A percentile compares a stretch with the other conserved stretches of the same genome.
These are phyloP conservation scores for Erinaceus europaeus DNA, from an alignment of 2,113 vertebrate species.

Conservation along the genomic window DNA sequence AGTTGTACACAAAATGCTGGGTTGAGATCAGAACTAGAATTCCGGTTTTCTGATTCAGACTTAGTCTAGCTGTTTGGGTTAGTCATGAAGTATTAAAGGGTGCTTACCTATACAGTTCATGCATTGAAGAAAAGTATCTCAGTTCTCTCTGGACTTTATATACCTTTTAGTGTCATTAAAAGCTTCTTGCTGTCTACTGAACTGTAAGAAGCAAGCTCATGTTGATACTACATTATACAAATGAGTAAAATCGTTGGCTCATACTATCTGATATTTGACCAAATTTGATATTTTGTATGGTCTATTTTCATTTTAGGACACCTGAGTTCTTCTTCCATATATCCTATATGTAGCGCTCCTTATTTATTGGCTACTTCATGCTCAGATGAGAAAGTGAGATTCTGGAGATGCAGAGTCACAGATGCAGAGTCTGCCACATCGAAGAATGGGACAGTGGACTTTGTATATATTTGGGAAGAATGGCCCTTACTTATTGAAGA, in stretches of 20 bases:
- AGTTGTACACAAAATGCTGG: not conserved
- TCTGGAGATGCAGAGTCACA: conserved; percentile 91
- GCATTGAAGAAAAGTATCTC: not conserved
- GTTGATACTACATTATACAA: conserved; percentile 2
- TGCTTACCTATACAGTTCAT: conserved; percentile 2
- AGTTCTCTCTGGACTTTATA: not conserved
- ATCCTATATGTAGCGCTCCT: conserved; percentile 92
- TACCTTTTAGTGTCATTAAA: not conserved
- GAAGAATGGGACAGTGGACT: conserved; percentile 44
- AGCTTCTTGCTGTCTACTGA: not conserved
- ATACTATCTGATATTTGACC: no score
- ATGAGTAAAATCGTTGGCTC: conserved; percentile 19
- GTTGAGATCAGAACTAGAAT: not conserved
- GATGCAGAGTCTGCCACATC: conserved; percentile 51
- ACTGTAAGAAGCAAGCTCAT: not conserved
- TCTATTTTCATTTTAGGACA: conserved; percentile 86
- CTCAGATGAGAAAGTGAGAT: conserved; percentile 94
- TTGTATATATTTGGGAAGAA: conserved; percentile 93
- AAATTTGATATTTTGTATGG: conserved; percentile 32
- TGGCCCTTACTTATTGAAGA: conserved; percentile 95
- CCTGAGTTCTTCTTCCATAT: conserved; percentile 94
- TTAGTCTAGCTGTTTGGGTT: not conserved
- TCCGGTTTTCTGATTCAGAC: conserved; percentile 21
- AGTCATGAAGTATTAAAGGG: not conserved
- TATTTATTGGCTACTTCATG: conserved; percentile 97